phyloP scores from a whole-genome alignment of 2,888 invertebrate species.

The Escarpia spicata region DNA sequence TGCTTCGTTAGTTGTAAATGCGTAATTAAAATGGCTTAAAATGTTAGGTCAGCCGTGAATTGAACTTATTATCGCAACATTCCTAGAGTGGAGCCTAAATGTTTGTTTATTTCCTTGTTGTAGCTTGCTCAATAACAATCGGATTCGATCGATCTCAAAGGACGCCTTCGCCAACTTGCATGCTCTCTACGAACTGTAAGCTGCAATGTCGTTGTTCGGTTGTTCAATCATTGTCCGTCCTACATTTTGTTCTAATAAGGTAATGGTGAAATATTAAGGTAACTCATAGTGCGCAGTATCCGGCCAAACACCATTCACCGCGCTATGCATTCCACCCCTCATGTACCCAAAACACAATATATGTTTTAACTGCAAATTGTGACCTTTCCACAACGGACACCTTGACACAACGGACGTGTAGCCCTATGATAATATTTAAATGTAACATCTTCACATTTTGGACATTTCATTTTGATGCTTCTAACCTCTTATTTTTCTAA shows the following conservation, averaged over 20 bases:
- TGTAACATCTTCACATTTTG: background rate
- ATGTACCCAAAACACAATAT: too few species aligned
- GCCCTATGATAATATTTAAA: background rate
- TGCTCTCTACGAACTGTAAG: background rate
- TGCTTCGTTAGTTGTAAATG: too few species aligned
- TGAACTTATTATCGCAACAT: background rate
- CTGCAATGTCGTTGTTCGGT: background rate
- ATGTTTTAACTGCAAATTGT: too few species aligned
- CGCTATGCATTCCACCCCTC: too few species aligned
- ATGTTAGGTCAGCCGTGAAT: background rate
- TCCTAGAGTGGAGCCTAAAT: background rate
- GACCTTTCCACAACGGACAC: background rate
- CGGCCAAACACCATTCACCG: too few species aligned
- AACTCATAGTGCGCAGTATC: too few species aligned
- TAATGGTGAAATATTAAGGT: too few species aligned
- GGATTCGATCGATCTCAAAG: background rate
- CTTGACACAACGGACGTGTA: background rate
- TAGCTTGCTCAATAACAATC: slow-evolving; percentile 16
- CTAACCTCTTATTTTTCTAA: background rate
- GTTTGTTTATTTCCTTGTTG: background rate
- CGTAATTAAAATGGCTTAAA: too few species aligned
- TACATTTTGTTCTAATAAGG: too few species aligned
- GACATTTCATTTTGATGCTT: background rate
- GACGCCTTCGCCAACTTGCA: background rate
- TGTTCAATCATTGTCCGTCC: background rate